These are phyloP conservation scores for Choristoneura rosaceana DNA, from an alignment of 2,888 invertebrate species.

Conservation along the genomic window DNA sequence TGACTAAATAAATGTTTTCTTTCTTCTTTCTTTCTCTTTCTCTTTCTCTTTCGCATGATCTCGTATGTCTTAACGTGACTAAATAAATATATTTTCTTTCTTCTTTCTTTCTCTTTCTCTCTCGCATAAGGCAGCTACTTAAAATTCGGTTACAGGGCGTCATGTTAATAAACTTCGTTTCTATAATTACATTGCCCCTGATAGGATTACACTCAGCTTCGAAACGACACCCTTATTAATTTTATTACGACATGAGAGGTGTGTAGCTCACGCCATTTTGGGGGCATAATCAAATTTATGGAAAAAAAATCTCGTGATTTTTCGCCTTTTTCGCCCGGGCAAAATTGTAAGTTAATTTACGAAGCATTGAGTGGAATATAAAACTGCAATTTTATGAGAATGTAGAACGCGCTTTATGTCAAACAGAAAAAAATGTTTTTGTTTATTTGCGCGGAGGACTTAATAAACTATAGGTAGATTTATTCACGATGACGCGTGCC, in stretches of 20 bases:
- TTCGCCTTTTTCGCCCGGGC: neutral
- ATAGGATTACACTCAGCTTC: conserved; percentile 12
- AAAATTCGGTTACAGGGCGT: conserved; percentile 13
- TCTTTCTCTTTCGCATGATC: no score
- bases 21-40: no score
- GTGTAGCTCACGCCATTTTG: conserved; percentile 1
- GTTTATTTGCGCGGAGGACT: no score
- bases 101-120: neutral
- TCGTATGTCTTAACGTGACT: no score
- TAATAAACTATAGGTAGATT: no score
- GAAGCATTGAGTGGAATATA: neutral
- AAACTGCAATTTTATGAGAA: neutral
- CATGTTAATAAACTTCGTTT: conserved; percentile 21
- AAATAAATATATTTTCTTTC: no score
- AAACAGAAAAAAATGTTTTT: no score
- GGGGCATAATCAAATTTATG: conserved; percentile 1
- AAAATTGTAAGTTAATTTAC: neutral
- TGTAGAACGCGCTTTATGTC: neutral
- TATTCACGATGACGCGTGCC: no score
- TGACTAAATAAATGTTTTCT: no score
- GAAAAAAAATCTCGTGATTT: neutral
- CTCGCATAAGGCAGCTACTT: neutral
- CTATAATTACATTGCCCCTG: conserved; percentile 16
- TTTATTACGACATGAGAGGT: conserved; percentile 17
- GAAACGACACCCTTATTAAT: conserved; percentile 16